Base-by-base conservation (phyloP, 2,797 vertebrate genomes). In the Acanthurus tractus region DNA sequence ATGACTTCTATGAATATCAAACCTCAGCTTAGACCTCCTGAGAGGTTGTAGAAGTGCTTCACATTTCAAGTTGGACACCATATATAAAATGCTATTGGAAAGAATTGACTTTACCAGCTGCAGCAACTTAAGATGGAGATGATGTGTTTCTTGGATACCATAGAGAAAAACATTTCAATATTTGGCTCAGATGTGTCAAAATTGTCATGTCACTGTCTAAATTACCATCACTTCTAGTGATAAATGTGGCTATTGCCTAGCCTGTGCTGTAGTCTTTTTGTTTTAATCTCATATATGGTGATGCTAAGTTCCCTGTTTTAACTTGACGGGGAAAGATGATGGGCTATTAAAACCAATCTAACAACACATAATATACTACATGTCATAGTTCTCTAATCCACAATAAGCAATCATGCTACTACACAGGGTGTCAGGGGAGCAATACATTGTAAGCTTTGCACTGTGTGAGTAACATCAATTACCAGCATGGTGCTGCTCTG, bases 271-370 rank as follows among this genome's bases (percentile, higher is more conserved):
- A 78, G 57, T 74, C 44, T 78, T 58, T 68, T 75, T 55, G 82
- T 79, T 63, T 54, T 86, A 71, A 81, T 80, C 76, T 79, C 62
- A 54, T 49, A 59, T 53, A 58, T 63, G 53, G 65, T 76, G 84
- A 79, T 79, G 77, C 86, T 83, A 87, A 86, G 91, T 77, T 76
- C 25, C 69, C 75, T 74, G 74, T 84, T 88, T 50, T 50, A 87
- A 84, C 90, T 84, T 86, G 92, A 92, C 86, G 76, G 90, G 63
- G 86, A 89, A 64, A 76, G 88, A 90, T 63, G 49, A 81, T 76
- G 70, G 74, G 62, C 83, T 76, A 87, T 93, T 91, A 90, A 93
- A 91, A 70, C 82, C 78, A 87, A 85, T 92, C 81, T 85, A 87
- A 78, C 76, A 83, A 79, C 70, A 83, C 83, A 88, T 88, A 80